phyloP scores from a whole-genome alignment of 2,797 vertebrate genomes.

The Bovichtus diacanthus region DNA sequence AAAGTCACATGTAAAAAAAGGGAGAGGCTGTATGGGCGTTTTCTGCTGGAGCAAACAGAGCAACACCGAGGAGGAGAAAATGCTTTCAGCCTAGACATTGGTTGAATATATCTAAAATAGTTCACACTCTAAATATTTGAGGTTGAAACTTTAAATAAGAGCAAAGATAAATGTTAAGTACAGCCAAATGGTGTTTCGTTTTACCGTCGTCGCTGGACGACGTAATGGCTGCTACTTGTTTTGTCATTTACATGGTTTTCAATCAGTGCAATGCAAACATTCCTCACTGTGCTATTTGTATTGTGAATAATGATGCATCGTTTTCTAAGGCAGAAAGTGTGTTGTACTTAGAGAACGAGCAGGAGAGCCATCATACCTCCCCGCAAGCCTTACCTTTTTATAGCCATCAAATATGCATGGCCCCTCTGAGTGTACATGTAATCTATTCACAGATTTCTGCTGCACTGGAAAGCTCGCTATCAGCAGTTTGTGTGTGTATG shows the following conservation, averaged over 20 bases:
- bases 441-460: conserved; percentile 72
- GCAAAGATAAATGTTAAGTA: not conserved
- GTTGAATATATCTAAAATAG: not conserved
- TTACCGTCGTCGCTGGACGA: not conserved
- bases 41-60: conserved; percentile 30
- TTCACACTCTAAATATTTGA: conserved; percentile 17
- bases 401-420: conserved; percentile 80
- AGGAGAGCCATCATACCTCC: conserved; percentile 32
- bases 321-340: conserved; percentile 17
- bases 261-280: not conserved
- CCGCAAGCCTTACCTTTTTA: conserved; percentile 65
- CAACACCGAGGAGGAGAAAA: not conserved
- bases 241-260: not conserved
- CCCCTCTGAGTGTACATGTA: conserved; percentile 62
- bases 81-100: not conserved
- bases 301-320: not conserved
- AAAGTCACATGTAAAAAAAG: conserved; percentile 79
- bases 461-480: conserved; percentile 65
- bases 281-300: not conserved
- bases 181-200: not conserved
- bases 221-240: not conserved
- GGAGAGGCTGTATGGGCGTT: conserved; percentile 58
- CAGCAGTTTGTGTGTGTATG: conserved; percentile 65
- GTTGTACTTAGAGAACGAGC: conserved; percentile 21
- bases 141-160: conserved; percentile 12